Evolutionary conservation across 2,888 invertebrate species (phyloP), one percentile per base, ranked within the genome.

Genomic region (Campoletis raptor): DNA sequence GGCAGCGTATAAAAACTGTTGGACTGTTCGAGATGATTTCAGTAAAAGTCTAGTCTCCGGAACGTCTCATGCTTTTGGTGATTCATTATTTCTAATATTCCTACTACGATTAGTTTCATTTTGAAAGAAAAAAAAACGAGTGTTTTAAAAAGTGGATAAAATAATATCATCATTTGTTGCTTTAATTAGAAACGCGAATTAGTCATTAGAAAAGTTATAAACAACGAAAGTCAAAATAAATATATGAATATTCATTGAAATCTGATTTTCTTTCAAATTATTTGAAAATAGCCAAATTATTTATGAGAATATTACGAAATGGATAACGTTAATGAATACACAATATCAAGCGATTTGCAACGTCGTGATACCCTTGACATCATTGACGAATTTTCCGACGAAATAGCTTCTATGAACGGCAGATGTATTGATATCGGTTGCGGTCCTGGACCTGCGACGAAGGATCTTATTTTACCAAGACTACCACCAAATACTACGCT

Each of bases 391-490:
- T 97, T 96, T 92, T 90, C 91, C n/a, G 92, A 92, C 67, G 94
- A 94, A 88, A 93, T 94, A 42, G 90, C 89, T 1, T 88, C 90
- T 67, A 94, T 94, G 93, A 83, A 87, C 42, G 94, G 94, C 8
- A 91, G 85, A 61, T 94, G 95, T 72, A 90, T 95, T 64, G 98
- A 98, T 90, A 95, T 97, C 57, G 98, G 98, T 0, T 97, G 96
- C 86, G 98, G 97, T 0, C 96, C 97, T 54, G 97, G 97, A 0
- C 96, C 96, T 90, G 96, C 97, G 15, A 96, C 96, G 0, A 95
- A 95, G 80, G 95, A 96, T n/a, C 94, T 96, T 45, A 94, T 98
- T 82, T 94, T 96, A 86, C 96, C 96, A 0, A 94, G 95, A 85
- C 91, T 97, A 76, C 96, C 97, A 0, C 89, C 92, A 1, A 94